These are phyloP conservation scores for Furcula furcula DNA, from an alignment of 2,888 invertebrate genomes.

Conservation along the genomic window DNA sequence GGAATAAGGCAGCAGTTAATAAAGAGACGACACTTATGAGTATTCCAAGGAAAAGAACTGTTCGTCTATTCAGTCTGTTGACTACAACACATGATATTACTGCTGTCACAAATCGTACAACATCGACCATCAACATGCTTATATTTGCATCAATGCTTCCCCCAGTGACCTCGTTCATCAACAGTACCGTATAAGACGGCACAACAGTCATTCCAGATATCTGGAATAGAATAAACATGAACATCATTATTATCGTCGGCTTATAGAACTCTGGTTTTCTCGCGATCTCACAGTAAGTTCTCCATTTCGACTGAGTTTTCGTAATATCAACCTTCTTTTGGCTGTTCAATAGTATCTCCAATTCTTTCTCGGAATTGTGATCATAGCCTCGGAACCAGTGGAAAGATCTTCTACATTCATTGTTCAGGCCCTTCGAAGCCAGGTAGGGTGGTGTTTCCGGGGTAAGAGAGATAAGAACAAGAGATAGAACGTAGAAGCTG, in stretches of 20 bases:
- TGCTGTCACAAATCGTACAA: slow-evolving; percentile 82
- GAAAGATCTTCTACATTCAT: slow-evolving; percentile 81
- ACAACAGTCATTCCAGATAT: slow-evolving; percentile 87
- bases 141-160: slow-evolving; percentile 81
- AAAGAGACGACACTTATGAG: slow-evolving; percentile 81
- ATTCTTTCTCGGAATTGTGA: slow-evolving; percentile 67
- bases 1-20: slow-evolving; percentile 65
- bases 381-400: slow-evolving; percentile 81
- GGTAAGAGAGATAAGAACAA: slow-evolving; percentile 74
- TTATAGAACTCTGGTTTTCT: slow-evolving; percentile 80
- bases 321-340: slow-evolving; percentile 42
- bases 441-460: slow-evolving; percentile 87
- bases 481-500: slow-evolving; percentile 69
- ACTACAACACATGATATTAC: slow-evolving; percentile 82
- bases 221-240: slow-evolving; percentile 85
- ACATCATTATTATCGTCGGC: slow-evolving; percentile 83
- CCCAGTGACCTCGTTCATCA: slow-evolving; percentile 82
- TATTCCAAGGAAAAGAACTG: slow-evolving; percentile 83
- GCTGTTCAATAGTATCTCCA: slow-evolving; percentile 66
- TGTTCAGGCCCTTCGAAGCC: slow-evolving; percentile 74
- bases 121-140: slow-evolving; percentile 84
- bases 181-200: slow-evolving; percentile 85
- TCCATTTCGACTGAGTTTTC: slow-evolving; percentile 49
- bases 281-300: slow-evolving; percentile 42
- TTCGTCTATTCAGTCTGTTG: slow-evolving; percentile 81